These are phyloP conservation scores for Carcina quercana DNA, from an alignment of 2,888 invertebrate species.

Conservation along the genomic window DNA sequence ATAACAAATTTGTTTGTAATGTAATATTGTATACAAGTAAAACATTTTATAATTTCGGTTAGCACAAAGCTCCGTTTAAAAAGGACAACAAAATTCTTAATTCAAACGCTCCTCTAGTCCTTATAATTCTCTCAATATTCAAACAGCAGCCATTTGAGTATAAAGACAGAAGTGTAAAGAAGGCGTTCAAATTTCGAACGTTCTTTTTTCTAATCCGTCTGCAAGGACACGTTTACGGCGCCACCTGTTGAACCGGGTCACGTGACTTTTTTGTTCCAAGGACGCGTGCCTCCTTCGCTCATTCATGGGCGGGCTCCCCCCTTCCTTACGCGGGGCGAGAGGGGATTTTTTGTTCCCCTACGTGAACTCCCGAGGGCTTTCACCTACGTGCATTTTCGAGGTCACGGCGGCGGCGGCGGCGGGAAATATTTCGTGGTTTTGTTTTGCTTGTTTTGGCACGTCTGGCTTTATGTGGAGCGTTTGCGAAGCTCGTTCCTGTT, in stretches of 20 bases:
- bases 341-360: conserved; percentile 71
- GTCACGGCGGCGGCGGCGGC: conserved; percentile 63
- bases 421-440: conserved; percentile 61
- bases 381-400: conserved; percentile 73
- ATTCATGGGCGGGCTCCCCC: conserved; percentile 66
- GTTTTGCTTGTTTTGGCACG: conserved; percentile 45
- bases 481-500: conserved; percentile 20
- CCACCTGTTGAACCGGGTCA: conserved; percentile 70
- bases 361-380: conserved; percentile 68
- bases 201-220: conserved; percentile 51
- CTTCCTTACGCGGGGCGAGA: conserved; percentile 58
- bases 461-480: conserved; percentile 40
- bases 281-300: conserved; percentile 71
- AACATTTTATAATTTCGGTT: too few species aligned
- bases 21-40: too few species aligned
- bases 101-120: too few species aligned
- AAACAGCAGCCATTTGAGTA: background rate
- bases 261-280: conserved; percentile 74
- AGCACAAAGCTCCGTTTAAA: too few species aligned
- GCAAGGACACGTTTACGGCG: conserved; percentile 67
- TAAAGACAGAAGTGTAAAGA: too few species aligned
- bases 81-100: too few species aligned
- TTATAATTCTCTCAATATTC: too few species aligned
- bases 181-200: conserved; percentile 5
- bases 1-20: too few species aligned